A percentile compares a stretch with the other conserved stretches of the same genome.
Conservation (phyloP, 2,888 invertebrate genomes). For the Stegophylla sp. region DNA sequence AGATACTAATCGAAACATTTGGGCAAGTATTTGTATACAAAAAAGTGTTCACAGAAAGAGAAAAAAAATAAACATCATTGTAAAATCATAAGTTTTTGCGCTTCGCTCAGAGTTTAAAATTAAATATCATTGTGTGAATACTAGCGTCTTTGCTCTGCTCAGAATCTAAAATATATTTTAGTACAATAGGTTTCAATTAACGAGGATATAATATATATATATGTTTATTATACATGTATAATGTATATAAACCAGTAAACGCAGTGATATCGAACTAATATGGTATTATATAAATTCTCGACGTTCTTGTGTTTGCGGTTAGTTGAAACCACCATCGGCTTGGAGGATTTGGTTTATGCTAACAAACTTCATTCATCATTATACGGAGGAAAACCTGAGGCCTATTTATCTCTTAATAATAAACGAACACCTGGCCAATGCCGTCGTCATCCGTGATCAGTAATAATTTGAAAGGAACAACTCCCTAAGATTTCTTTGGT, state of each 20-base stretch:
- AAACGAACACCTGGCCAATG: slow-evolving; percentile 31
- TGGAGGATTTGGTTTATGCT: neutral
- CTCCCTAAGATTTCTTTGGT: neutral
- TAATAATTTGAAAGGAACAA: slow-evolving; percentile 22
- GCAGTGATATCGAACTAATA: slow-evolving; percentile 17
- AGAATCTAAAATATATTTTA: too few relatives aligned
- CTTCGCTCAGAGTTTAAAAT: too few relatives aligned
- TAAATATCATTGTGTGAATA: too few relatives aligned
- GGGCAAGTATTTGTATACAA: too few relatives aligned
- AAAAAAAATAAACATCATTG: too few relatives aligned
- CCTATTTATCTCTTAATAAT: neutral
- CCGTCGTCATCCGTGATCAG: neutral
- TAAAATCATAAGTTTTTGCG: too few relatives aligned
- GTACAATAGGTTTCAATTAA: slow-evolving; percentile 2
- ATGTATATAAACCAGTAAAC: slow-evolving; percentile 1
- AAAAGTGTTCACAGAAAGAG: too few relatives aligned
- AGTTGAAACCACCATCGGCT: neutral
- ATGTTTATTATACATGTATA: neutral
- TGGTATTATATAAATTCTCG: neutral
- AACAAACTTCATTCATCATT: slow-evolving; percentile 8
- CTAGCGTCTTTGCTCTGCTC: too few relatives aligned
- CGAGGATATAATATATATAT: too few relatives aligned
- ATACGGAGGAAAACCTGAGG: neutral
- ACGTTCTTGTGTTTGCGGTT: neutral
- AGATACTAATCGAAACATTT: too few relatives aligned